phyloP scores from a whole-genome alignment of 2,113 vertebrate genomes.

The Variabilichromis moorii region DNA sequence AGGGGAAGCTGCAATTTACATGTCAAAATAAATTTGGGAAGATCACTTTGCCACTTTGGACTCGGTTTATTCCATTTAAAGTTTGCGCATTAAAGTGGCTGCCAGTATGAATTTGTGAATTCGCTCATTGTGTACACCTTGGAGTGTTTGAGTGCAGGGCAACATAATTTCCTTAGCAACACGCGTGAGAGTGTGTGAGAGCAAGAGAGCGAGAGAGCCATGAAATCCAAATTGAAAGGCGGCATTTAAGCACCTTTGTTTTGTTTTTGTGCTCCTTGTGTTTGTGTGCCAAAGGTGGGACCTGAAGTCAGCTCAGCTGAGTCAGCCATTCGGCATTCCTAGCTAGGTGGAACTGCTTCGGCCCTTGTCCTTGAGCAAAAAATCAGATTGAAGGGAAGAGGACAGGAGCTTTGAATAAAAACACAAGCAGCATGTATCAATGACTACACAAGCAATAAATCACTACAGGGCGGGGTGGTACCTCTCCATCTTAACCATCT shows the following conservation, averaged over 20 bases:
- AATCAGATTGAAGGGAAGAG: not conserved
- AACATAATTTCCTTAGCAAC: not conserved
- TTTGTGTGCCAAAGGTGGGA: constrained; percentile 32
- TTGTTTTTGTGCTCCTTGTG: not conserved
- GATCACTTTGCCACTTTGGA: not conserved
- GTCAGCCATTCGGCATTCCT: constrained; percentile 40
- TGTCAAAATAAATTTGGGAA: not conserved
- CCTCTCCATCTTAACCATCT: not conserved
- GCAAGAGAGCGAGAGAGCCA: not conserved
- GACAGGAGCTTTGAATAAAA: not conserved
- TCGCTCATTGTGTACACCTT: not conserved
- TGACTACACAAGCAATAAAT: constrained; percentile 2
- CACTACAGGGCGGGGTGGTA: not conserved
- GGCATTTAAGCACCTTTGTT: not conserved
- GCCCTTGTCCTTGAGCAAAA: constrained; percentile 15
- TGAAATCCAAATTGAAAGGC: not conserved
- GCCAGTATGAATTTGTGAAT: not conserved
- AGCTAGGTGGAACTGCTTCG: not conserved
- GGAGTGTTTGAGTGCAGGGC: not conserved
- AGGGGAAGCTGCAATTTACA: not conserved
- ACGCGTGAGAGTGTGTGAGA: not conserved
- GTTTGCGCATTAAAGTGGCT: not conserved
- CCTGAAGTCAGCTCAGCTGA: constrained; percentile 18
- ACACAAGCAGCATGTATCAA: not conserved
- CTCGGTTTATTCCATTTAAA: not conserved